Conservation (phyloP, 2,888 invertebrate species). For the Chrysolina americana region DNA sequence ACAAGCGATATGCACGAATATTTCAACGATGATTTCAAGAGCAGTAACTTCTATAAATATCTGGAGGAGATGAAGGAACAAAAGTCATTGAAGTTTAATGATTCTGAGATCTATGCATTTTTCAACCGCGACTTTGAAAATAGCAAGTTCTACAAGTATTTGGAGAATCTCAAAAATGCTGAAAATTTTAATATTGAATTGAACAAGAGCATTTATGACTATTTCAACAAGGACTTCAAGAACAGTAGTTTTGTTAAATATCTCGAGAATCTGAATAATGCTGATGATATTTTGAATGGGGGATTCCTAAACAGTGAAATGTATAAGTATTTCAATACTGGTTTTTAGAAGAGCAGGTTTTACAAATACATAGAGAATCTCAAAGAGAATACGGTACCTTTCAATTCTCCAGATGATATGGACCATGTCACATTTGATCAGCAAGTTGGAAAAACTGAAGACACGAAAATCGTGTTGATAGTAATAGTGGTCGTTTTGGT, state of each 20-base stretch:
- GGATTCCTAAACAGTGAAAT: conserved; percentile 27
- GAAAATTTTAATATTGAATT: background rate
- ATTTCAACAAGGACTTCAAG: conserved; percentile 29
- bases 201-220: conserved; percentile 21
- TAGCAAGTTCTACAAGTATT: conserved; percentile 32
- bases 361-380: conserved; percentile 32
- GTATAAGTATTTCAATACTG: conserved; percentile 35
- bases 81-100: conserved; percentile 23
- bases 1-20: conserved; percentile 34
- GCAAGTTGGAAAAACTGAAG: background rate
- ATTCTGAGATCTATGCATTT: conserved; percentile 27
- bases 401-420: background rate
- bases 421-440: background rate
- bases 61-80: conserved; percentile 29
- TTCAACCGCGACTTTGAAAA: conserved; percentile 32
- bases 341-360: conserved; percentile 37
- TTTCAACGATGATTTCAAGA: conserved; percentile 38
- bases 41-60: conserved; percentile 41
- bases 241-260: conserved; percentile 34
- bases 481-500: conserved; percentile 6
- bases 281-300: conserved; percentile 20
- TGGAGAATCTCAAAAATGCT: conserved; percentile 22
- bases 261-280: conserved; percentile 26
- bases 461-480: background rate
- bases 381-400: background rate